A percentile compares a stretch with the other conserved stretches of the same genome.
Conservation (phyloP, 2,888 invertebrate species). For the Hesperia comma region DNA sequence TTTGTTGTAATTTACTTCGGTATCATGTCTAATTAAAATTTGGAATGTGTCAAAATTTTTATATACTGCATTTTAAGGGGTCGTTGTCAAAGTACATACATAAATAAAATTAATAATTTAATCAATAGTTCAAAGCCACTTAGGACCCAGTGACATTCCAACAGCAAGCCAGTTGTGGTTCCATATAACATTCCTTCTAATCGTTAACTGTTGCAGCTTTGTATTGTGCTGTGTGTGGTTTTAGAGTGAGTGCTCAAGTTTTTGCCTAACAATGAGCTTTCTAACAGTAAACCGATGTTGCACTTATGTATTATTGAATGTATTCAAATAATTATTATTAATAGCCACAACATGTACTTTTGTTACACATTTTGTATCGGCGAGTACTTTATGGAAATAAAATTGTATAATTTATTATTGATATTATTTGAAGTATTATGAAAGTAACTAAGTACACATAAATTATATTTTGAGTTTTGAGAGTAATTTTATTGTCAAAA, state of each 20-base stretch:
- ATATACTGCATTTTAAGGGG: too few species aligned
- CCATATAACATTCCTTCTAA: slow-evolving; percentile 55
- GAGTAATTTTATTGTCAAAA: background rate
- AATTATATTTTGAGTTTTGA: background rate
- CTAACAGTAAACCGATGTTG: slow-evolving; percentile 38
- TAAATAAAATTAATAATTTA: background rate
- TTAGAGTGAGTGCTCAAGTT: slow-evolving; percentile 51
- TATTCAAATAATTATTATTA: background rate
- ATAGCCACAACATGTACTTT: too few species aligned
- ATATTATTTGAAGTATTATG: background rate
- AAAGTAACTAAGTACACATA: background rate
- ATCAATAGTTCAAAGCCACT: background rate
- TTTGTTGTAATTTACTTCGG: too few species aligned
- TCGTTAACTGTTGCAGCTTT: slow-evolving; percentile 49
- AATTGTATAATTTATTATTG: background rate
- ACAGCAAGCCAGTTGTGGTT: slow-evolving; percentile 3
- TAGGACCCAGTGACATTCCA: slow-evolving; percentile 18
- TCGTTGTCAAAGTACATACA: background rate
- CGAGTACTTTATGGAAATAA: too few species aligned
- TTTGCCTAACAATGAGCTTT: slow-evolving; percentile 52
- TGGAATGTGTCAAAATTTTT: too few species aligned
- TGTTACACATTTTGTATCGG: too few species aligned
- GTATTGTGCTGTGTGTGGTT: slow-evolving; percentile 55
- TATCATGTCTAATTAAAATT: too few species aligned
- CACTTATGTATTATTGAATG: background rate